Base-by-base conservation (phyloP, 1,140 invertebrate species). In the Tetramorium simillimum region DNA sequence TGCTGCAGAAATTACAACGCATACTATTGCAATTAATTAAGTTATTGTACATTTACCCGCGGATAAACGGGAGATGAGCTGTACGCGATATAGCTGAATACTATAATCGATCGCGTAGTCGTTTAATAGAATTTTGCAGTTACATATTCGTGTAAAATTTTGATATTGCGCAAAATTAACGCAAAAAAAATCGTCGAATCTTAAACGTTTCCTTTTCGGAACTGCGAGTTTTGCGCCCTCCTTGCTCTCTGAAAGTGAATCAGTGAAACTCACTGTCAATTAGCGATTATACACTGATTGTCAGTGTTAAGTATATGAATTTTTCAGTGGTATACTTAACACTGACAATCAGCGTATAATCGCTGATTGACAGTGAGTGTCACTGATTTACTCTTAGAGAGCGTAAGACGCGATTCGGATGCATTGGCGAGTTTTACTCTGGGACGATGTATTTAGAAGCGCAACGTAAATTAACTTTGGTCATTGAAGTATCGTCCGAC, bases 391-490 rank as follows among this genome's bases (percentile, higher is more conserved):
- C n/a, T n/a, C n/a, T n/a, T n/a, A n/a, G n/a, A n/a, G n/a, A n/a
- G n/a, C n/a, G 16, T n/a, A 77, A 85, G 60, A 65, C 2, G 46
- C n/a, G 46, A 78, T n/a, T 63, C 9, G 40, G 1, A 37, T 16
- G 33, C n/a, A 65, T 40, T 14, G 82, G 7, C 51, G n/a, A 46
- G 40, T 33, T 80, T 53, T 9, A 14, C 62, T 37, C 18, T 53
- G n/a, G n/a, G n/a, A 6, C 62, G 16, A 43, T 56, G 65, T 72
- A 88, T 62, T 86, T 53, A 81, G 60, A 67, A 75, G 69, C 69
- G 69, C 80, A 75, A 73, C 69, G 80, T 58, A 77, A 73, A 70
- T 90, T 89, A 63, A 84, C 73, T 90, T 78, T 81, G 67, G 76
- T 81, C 65, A 82, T 82, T 70, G 85, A 82, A 86, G 69, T 84